Conservation (phyloP, 2,888 invertebrate species). For the Synergus gifuensis region DNA sequence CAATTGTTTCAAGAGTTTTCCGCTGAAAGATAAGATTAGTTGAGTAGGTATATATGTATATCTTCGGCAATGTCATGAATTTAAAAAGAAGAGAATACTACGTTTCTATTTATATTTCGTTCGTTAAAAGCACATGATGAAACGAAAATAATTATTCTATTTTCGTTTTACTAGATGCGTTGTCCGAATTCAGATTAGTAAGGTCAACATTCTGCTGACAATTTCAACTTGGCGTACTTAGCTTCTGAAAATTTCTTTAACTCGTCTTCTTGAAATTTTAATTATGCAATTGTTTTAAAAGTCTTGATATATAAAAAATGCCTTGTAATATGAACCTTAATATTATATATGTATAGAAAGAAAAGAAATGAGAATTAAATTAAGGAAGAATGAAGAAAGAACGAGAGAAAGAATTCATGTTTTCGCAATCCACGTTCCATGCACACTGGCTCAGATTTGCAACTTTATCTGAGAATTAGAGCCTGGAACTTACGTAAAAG, state of each 20-base stretch:
- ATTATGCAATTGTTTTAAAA: too few relatives aligned
- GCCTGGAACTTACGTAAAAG: background rate
- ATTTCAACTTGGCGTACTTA: background rate
- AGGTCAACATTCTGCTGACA: background rate
- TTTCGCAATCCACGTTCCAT: background rate
- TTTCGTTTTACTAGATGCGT: background rate
- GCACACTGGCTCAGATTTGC: background rate
- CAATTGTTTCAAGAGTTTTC: conserved; percentile 6
- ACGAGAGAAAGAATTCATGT: background rate
- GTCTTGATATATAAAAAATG: too few relatives aligned
- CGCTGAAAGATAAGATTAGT: conserved; percentile 12
- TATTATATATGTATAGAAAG: background rate
- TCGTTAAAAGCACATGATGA: background rate
- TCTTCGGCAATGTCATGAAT: background rate
- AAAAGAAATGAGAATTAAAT: background rate
- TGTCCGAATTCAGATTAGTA: background rate
- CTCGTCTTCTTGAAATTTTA: too few relatives aligned
- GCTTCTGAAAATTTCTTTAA: too few relatives aligned
- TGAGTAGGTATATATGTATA: background rate
- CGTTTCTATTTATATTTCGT: conserved; percentile 18
- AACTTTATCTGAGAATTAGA: too few relatives aligned
- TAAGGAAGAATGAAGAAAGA: background rate
- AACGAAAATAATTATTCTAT: background rate
- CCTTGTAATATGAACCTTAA: too few relatives aligned
- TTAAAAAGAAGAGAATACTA: conserved; percentile 10